These are phyloP conservation scores for Heterodera carotae DNA, from an alignment of 1,140 invertebrate genomes.

Conservation along the genomic window DNA sequence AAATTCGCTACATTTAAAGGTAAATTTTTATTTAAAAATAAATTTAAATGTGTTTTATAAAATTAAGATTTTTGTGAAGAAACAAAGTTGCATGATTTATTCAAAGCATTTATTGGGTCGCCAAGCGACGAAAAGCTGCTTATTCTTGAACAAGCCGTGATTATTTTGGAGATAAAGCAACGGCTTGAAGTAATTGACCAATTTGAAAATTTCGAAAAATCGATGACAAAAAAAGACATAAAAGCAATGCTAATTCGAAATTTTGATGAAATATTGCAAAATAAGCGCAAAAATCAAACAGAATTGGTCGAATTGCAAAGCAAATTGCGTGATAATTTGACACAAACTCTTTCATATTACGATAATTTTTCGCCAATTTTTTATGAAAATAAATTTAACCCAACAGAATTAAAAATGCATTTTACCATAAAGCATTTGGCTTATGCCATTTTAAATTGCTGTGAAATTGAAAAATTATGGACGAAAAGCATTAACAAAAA, in stretches of 20 bases:
- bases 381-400: background rate
- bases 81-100: background rate
- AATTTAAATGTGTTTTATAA: background rate
- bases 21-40: background rate
- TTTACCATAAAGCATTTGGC: background rate
- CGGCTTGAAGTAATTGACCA: background rate
- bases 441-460: background rate
- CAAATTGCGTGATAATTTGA: constrained; percentile 14
- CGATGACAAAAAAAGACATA: background rate
- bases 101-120: background rate
- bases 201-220: background rate
- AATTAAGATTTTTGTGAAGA: background rate
- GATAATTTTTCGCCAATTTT: background rate
- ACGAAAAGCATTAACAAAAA: background rate
- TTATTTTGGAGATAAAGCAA: background rate
- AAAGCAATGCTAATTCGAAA: background rate
- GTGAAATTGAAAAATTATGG: background rate
- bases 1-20: background rate
- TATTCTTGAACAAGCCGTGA: background rate
- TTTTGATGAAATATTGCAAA: background rate
- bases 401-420: background rate
- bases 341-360: background rate
- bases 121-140: background rate
- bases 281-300: background rate
- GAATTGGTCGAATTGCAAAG: background rate